phyloP scores from a whole-genome alignment of 2,797 vertebrate species.

The Anas capensis region DNA sequence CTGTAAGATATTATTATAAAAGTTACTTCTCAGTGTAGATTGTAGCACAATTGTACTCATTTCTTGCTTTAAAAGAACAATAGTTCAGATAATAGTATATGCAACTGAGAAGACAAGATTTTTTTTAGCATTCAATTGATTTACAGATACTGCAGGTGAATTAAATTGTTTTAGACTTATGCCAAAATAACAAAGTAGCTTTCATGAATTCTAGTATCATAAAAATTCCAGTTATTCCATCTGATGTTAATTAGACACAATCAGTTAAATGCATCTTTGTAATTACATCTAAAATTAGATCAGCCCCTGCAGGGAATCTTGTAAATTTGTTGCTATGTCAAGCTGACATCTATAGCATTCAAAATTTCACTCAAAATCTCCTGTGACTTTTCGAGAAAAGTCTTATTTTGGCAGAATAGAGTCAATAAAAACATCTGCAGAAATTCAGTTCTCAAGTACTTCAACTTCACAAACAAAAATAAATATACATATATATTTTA shows the following conservation, averaged over 20 bases:
- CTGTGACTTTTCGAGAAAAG: neutral
- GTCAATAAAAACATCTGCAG: neutral
- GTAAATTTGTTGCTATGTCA: slow-evolving; percentile 19
- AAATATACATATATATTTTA: neutral
- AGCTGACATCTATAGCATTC: neutral
- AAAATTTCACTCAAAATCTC: neutral
- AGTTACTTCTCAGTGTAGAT: neutral
- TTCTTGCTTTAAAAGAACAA: neutral
- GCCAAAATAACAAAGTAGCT: neutral
- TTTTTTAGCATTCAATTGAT: neutral
- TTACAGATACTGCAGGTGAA: neutral
- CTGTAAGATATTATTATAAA: neutral
- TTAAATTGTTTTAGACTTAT: neutral
- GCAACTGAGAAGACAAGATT: neutral
- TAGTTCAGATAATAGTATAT: neutral
- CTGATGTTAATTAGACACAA: slow-evolving; percentile 49
- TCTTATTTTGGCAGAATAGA: neutral
- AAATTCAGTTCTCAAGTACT: neutral
- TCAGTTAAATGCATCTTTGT: slow-evolving; percentile 25
- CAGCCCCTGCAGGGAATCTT: neutral
- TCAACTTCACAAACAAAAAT: neutral
- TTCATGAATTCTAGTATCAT: neutral
- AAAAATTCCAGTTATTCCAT: neutral
- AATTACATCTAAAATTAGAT: slow-evolving; percentile 58
- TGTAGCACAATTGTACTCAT: neutral